phyloP scores from a whole-genome alignment of 2,797 vertebrate genomes.

The Buphagus erythrorhynchus region DNA sequence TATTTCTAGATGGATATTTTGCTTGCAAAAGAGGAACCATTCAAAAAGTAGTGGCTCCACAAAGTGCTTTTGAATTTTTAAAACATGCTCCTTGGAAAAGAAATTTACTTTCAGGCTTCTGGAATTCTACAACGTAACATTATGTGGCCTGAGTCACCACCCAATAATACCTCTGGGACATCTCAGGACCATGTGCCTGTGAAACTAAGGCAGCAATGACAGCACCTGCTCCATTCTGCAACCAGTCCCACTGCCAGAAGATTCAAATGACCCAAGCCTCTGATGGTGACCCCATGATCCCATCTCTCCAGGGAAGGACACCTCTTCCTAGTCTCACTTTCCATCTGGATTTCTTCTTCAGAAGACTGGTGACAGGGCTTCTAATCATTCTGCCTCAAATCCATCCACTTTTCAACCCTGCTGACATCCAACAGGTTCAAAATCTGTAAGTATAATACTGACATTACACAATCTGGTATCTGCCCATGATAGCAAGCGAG shows the following conservation, averaged over 20 bases:
- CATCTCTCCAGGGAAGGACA: neutral
- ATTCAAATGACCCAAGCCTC: neutral
- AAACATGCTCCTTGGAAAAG: neutral
- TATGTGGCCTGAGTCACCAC: neutral
- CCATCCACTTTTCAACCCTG: neutral
- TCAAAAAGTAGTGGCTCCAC: neutral
- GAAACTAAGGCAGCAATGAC: neutral
- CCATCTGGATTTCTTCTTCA: neutral
- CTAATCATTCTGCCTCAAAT: neutral
- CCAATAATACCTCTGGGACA: rapidly evolving
- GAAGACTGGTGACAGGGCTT: neutral
- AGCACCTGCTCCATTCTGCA: neutral
- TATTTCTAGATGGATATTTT: neutral
- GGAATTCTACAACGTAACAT: neutral
- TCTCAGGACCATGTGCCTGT: rapidly evolving
- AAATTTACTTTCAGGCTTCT: neutral
- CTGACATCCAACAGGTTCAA: neutral
- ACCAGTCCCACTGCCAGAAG: neutral
- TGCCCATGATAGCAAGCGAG: neutral
- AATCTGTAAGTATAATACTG: neutral
- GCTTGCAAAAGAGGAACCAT: neutral
- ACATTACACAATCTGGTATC: neutral
- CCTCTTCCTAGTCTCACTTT: neutral
- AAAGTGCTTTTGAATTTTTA: neutral
- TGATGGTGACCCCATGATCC: neutral